Percentiles rank a stretch among this genome's conserved stretches.
These are phyloP conservation scores for Opisthocomus hoazin DNA, from an alignment of 2,113 vertebrate species.

Conservation along the genomic window DNA sequence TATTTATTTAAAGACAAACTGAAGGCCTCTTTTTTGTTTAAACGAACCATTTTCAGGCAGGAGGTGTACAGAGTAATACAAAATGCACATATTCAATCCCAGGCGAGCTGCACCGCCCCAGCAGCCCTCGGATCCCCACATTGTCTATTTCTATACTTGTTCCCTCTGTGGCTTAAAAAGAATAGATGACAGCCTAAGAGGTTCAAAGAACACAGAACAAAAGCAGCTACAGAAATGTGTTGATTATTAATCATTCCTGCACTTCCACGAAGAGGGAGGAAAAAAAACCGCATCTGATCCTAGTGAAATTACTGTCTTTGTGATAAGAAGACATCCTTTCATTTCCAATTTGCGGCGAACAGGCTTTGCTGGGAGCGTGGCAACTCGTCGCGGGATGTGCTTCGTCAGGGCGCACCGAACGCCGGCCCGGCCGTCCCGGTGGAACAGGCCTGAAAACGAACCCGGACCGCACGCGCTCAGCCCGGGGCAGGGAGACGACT, in stretches of 20 bases:
- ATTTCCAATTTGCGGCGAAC: not conserved
- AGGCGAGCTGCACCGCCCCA: not conserved
- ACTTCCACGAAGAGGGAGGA: not conserved
- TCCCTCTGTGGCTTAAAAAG: slow-evolving; percentile 1
- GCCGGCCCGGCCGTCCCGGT: not conserved
- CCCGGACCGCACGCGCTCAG: fast-evolving
- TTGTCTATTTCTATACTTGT: slow-evolving; percentile 1
- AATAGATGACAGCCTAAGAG: slow-evolving; percentile 34
- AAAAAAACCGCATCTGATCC: not conserved
- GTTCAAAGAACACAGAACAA: slow-evolving; percentile 41
- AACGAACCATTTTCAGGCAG: not conserved
- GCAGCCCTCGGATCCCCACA: not conserved
- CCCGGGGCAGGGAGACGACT: fast-evolving
- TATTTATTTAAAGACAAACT: not conserved
- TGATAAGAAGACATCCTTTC: not conserved
- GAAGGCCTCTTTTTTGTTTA: not conserved
- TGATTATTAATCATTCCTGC: slow-evolving; percentile 43
- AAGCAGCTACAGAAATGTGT: slow-evolving; percentile 6
- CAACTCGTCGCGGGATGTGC: not conserved
- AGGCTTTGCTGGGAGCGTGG: not conserved
- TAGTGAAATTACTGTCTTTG: not conserved
- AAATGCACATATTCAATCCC: not conserved
- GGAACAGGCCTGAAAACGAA: not conserved
- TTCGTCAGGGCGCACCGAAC: not conserved
- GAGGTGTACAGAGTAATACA: not conserved